Evolutionary conservation across 2,888 invertebrate species (phyloP).

Genomic region (Spodoptera littoralis): DNA sequence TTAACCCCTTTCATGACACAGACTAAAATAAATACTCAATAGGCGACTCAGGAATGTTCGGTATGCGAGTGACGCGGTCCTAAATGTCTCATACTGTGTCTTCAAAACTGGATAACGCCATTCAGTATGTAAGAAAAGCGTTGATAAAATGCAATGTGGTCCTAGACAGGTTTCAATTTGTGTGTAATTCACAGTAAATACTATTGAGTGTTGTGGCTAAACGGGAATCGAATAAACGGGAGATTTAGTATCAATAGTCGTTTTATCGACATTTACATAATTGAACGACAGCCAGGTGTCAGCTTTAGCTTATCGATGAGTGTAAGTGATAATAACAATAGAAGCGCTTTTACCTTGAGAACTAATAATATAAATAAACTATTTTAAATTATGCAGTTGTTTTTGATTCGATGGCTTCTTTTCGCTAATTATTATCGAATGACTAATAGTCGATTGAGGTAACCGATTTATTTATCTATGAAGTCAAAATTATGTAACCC

Average conservation of each 20-base stretch:
- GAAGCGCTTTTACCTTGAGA: slow-evolving; percentile 30
- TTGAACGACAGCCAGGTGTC: slow-evolving; percentile 35
- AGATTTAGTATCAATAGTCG: slow-evolving; percentile 38
- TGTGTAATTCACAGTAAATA: slow-evolving; percentile 48
- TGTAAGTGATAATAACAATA: slow-evolving; percentile 30
- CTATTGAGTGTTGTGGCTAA: slow-evolving; percentile 41
- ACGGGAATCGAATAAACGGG: slow-evolving; percentile 23
- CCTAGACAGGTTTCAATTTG: slow-evolving; percentile 37
- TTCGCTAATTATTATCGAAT: slow-evolving; percentile 35
- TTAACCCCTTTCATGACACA: slow-evolving; percentile 65
- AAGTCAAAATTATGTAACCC: slow-evolving; percentile 4
- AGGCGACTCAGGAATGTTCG: slow-evolving; percentile 21
- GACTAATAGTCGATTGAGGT: slow-evolving; percentile 15
- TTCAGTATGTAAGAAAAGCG: slow-evolving; percentile 50
- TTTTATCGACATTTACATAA: slow-evolving; percentile 39
- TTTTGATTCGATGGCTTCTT: slow-evolving; percentile 8
- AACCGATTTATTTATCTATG: slow-evolving; percentile 16
- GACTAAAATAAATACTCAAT: slow-evolving; percentile 45
- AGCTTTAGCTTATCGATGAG: slow-evolving; percentile 31
- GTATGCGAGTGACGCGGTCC: slow-evolving; percentile 33
- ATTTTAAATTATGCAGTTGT: slow-evolving; percentile 5
- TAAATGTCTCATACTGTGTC: slow-evolving; percentile 50
- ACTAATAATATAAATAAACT: slow-evolving; percentile 25
- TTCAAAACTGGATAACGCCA: slow-evolving; percentile 48
- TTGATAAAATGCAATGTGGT: slow-evolving; percentile 43